phyloP scores from a whole-genome alignment of 2,888 invertebrate genomes.

The Dynastes maya region DNA sequence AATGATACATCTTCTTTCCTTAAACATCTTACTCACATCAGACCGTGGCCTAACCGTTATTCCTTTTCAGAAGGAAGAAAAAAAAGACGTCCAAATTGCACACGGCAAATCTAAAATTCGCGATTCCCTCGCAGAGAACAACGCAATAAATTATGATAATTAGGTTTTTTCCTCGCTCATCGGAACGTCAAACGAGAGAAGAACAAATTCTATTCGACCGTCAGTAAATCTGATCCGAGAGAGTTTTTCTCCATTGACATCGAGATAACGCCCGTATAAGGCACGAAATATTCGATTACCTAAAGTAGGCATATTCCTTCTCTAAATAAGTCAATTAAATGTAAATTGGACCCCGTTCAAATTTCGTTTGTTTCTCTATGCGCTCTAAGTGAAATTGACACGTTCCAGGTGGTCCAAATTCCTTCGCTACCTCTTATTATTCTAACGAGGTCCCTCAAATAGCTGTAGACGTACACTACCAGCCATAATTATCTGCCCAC shows the following conservation, averaged over 20 bases:
- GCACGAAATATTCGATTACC: conserved; percentile 23
- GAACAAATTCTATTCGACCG: conserved; percentile 6
- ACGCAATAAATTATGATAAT: conserved; percentile 15
- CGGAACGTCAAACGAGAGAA: background rate
- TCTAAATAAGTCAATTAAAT: conserved; percentile 40
- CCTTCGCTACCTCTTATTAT: conserved; percentile 24
- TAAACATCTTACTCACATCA: background rate
- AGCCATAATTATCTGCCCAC: no score
- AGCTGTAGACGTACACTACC: conserved; percentile 14
- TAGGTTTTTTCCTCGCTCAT: conserved; percentile 8
- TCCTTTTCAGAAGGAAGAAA: background rate
- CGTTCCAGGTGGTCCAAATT: conserved; percentile 44
- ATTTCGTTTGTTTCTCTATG: conserved; percentile 24
- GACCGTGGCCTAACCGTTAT: conserved; percentile 9
- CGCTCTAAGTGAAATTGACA: conserved; percentile 25
- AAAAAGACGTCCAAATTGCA: conserved; percentile 1
- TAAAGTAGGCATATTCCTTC: background rate
- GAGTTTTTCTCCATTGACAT: background rate
- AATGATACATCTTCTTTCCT: background rate
- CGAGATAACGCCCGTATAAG: background rate
- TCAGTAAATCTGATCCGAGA: background rate
- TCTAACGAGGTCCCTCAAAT: conserved; percentile 35
- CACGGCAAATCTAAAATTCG: conserved; percentile 9
- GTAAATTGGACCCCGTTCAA: conserved; percentile 22
- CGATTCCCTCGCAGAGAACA: background rate